phyloP scores from a whole-genome alignment of 2,113 vertebrate species.

The Orthonyx spaldingii region DNA sequence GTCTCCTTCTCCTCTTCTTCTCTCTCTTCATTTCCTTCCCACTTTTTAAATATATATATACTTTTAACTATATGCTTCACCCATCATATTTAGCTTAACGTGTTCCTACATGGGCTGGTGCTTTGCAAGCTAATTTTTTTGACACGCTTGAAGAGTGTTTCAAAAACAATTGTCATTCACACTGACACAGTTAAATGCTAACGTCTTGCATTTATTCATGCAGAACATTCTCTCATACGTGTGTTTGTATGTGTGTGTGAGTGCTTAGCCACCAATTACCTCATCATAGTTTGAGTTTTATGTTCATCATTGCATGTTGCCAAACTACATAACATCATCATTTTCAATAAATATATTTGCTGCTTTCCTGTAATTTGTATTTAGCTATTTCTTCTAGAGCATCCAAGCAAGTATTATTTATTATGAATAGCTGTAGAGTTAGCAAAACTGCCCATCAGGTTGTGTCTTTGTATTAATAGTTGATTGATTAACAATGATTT shows the following conservation, averaged over 20 bases:
- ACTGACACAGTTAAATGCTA: constrained; percentile 61
- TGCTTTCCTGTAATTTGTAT: constrained; percentile 38
- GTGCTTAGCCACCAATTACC: constrained; percentile 47
- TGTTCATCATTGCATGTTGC: constrained; percentile 73
- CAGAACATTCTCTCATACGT: constrained; percentile 10
- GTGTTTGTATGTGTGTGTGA: constrained; percentile 63
- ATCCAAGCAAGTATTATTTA: constrained; percentile 59
- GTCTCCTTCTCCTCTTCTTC: constrained; percentile 69
- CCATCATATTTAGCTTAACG: constrained; percentile 71
- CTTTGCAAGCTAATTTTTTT: constrained; percentile 60
- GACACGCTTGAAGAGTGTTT: constrained; percentile 48
- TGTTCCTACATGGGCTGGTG: constrained; percentile 73
- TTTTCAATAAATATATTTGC: constrained; percentile 66
- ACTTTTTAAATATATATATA: constrained; percentile 59
- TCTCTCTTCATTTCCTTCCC: constrained; percentile 67
- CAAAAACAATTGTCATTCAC: constrained; percentile 12
- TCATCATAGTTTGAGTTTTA: constrained; percentile 61
- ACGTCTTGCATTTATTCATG: constrained; percentile 50
- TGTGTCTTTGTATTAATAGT: constrained; percentile 55
- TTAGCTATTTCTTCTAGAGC: constrained; percentile 43
- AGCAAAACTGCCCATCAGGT: constrained; percentile 40
- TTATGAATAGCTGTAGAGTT: constrained; percentile 58
- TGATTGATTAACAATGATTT: constrained; percentile 63
- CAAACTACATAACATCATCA: constrained; percentile 44
- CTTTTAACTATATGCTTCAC: constrained; percentile 66